Conservation (phyloP, 2,797 vertebrate species). For the Halcyon badia region DNA sequence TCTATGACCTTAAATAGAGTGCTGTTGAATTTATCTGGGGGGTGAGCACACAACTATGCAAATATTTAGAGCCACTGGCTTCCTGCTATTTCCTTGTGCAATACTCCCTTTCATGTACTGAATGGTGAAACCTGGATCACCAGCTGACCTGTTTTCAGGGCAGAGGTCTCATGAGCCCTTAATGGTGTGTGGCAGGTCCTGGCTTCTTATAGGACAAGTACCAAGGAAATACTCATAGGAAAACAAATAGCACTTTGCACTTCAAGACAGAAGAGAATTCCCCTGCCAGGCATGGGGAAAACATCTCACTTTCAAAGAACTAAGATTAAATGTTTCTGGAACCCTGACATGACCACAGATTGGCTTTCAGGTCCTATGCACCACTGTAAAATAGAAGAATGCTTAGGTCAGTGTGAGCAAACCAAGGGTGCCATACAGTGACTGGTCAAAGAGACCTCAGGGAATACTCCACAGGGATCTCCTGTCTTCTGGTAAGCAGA, state of each 20-base stretch:
- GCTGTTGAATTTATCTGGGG: not conserved
- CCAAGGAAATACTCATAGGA: not conserved
- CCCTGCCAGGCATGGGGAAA: not conserved
- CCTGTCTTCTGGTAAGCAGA: not conserved
- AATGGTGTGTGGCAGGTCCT: not conserved
- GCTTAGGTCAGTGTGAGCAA: not conserved
- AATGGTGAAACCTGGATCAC: not conserved
- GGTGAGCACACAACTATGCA: not conserved
- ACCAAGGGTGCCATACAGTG: constrained; percentile 31
- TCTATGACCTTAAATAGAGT: not conserved
- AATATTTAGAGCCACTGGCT: not conserved
- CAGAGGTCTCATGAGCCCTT: not conserved
- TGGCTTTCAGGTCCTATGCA: not conserved
- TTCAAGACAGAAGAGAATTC: not conserved
- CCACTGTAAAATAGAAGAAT: not conserved
- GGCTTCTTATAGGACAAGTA: not conserved
- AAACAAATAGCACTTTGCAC: not conserved
- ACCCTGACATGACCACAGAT: not conserved
- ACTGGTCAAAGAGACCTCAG: not conserved
- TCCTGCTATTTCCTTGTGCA: not conserved
- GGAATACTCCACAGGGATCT: not conserved
- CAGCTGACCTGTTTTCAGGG: not conserved
- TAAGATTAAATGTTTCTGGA: not conserved
- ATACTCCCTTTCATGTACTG: not conserved
- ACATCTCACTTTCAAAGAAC: not conserved